Evolutionary conservation across 2,113 vertebrate genomes (phyloP).

Genomic region (Anolis carolinensis): DNA sequence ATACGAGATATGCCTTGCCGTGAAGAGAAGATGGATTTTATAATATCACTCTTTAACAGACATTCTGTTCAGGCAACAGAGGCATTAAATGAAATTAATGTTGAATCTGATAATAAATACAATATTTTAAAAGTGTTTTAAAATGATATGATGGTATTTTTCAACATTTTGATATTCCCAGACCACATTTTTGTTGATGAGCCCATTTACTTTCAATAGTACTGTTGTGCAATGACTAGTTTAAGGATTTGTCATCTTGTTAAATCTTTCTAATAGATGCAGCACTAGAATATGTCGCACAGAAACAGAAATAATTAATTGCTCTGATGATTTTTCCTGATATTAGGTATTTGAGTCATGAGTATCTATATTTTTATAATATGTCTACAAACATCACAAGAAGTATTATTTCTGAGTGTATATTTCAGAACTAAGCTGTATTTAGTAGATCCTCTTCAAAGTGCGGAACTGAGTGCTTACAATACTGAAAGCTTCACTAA

Average conservation of each 20-base stretch:
- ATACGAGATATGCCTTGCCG: not conserved
- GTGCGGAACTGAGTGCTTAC: not conserved
- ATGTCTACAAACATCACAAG: not conserved
- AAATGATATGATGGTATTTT: not conserved
- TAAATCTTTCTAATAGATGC: not conserved
- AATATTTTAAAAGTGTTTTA: not conserved
- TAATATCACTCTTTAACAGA: slow-evolving; percentile 6
- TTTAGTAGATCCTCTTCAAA: not conserved
- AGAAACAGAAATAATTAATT: not conserved
- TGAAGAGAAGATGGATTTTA: not conserved
- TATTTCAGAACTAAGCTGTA: not conserved
- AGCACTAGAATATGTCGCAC: not conserved
- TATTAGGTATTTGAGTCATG: not conserved
- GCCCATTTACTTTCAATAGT: not conserved
- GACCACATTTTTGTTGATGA: not conserved
- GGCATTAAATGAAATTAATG: not conserved
- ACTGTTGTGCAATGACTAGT: not conserved
- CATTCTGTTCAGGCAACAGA: not conserved
- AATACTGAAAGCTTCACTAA: not conserved
- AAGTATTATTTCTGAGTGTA: not conserved
- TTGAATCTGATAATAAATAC: not conserved
- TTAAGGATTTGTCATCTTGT: not conserved
- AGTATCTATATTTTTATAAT: not conserved
- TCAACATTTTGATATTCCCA: not conserved
- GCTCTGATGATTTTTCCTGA: not conserved